Evolutionary conservation across 2,797 vertebrate species (phyloP).

Genomic region (Potorous gilbertii): DNA sequence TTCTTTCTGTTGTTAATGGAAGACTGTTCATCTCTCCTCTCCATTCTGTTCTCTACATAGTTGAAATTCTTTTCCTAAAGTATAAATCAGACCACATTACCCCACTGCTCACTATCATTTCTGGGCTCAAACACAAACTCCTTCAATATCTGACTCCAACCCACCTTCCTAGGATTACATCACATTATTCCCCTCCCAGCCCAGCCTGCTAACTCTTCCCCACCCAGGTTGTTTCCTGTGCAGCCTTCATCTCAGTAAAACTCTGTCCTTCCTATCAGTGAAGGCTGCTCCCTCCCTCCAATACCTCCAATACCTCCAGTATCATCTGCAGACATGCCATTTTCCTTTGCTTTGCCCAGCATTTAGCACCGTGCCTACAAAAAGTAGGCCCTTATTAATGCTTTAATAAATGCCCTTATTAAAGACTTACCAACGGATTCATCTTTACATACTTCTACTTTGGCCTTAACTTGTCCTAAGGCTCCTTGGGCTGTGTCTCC

Average conservation of each 20-base stretch:
- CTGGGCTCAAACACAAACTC: neutral
- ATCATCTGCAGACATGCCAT: too few relatives aligned
- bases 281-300: neutral
- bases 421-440: conserved; percentile 94
- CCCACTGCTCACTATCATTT: neutral
- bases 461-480: conserved; percentile 97
- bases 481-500: conserved; percentile 92
- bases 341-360: neutral
- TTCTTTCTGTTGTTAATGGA: neutral
- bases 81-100: neutral
- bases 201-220: neutral
- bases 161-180: neutral
- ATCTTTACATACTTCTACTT: conserved; percentile 99
- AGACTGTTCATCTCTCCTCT: neutral
- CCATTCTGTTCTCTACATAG: neutral
- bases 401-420: neutral
- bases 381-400: neutral
- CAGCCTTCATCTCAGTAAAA: neutral
- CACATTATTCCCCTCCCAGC: neutral
- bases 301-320: neutral
- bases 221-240: neutral
- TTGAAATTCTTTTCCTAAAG: neutral
- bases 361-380: neutral
- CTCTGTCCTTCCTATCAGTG: neutral
- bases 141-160: neutral